Evolutionary conservation across 2,113 vertebrate genomes (phyloP), one percentile per base, ranked within the genome.

Genomic region (Myotis brandtii): DNA sequence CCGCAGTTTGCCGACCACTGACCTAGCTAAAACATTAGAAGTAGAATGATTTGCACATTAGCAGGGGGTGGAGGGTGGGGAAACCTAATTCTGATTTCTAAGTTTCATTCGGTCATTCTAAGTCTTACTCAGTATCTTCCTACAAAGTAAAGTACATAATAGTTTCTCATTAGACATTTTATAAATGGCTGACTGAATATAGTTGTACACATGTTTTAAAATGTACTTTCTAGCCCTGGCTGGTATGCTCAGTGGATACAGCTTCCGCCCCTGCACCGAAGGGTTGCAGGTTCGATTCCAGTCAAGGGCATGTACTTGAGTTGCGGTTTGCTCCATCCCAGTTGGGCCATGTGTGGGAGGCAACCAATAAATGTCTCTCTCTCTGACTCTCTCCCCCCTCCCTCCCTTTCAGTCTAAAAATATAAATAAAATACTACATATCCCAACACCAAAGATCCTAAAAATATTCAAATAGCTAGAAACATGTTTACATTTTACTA

Each of bases 401-500:
- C 56, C 56, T 25, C 56, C 56, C 56, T 59, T 59, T 59, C 56
- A 27, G 56, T 59, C 23, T 62, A 62, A 62, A 80, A 56, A 80
- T 87, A 54, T 14, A 92, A 48, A 88, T 18, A 46, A 88, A 83
- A 79, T 18, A 66, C 23, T 43, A 18, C 59, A 62, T 70, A 95
- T 40, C 30, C 70, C 43, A 73, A 92, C 80, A 95, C 37, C 66
- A 92, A 81, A 73, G 16, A 91, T 56, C 40, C 69, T 64, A 82
- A 89, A 67, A 83, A 89, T 75, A 43, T 40, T 72, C 64, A 66
- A 77, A 84, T 13, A 93, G 34, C 62, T 3, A 67, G 7, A 73
- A 94, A 93, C 25, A 69, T 73, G 17, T 66, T 94, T 90, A 56
- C 16, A 94, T 67, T 94, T 95, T 90, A 87, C 23, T 79, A 46